phyloP scores from a whole-genome alignment of 2,888 invertebrate genomes.

The Drosophila affinis region DNA sequence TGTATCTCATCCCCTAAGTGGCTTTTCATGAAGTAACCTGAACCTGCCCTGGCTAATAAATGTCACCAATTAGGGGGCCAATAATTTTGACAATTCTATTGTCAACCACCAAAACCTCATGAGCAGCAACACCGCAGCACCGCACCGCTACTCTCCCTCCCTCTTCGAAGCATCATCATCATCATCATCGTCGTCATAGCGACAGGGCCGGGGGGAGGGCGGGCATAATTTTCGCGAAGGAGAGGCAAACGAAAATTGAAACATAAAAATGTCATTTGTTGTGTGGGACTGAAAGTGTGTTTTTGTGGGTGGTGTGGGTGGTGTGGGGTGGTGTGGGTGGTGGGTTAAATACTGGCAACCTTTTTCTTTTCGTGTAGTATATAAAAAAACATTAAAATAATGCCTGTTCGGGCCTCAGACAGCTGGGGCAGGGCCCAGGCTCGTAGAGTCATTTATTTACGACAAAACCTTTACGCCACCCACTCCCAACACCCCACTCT shows the following conservation, averaged over 20 bases:
- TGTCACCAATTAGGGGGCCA: constrained; percentile 74
- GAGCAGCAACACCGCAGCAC: constrained; percentile 3
- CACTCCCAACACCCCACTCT: neutral
- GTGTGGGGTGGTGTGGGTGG: no score
- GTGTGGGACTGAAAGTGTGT: neutral
- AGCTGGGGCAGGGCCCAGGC: constrained; percentile 74
- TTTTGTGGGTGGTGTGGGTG: neutral
- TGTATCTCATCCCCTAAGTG: constrained; percentile 31
- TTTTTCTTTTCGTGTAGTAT: constrained; percentile 50
- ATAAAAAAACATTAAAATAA: constrained; percentile 82
- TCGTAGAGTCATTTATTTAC: constrained; percentile 73
- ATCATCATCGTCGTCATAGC: constrained; percentile 38
- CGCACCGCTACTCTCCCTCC: no score
- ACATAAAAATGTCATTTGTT: constrained; percentile 75
- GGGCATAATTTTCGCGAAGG: constrained; percentile 57
- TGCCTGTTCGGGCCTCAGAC: constrained; percentile 69
- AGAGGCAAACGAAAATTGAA: constrained; percentile 43
- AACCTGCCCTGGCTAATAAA: constrained; percentile 67
- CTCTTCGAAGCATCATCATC: constrained; percentile 5
- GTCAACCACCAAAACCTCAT: constrained; percentile 43
- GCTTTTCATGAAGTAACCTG: constrained; percentile 39
- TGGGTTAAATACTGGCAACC: constrained; percentile 60
- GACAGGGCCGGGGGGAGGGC: constrained; percentile 26
- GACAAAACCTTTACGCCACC: constrained; percentile 36
- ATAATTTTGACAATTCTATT: constrained; percentile 81